phyloP scores from a whole-genome alignment of 1,140 invertebrate species.

The Eurosta solidaginis region DNA sequence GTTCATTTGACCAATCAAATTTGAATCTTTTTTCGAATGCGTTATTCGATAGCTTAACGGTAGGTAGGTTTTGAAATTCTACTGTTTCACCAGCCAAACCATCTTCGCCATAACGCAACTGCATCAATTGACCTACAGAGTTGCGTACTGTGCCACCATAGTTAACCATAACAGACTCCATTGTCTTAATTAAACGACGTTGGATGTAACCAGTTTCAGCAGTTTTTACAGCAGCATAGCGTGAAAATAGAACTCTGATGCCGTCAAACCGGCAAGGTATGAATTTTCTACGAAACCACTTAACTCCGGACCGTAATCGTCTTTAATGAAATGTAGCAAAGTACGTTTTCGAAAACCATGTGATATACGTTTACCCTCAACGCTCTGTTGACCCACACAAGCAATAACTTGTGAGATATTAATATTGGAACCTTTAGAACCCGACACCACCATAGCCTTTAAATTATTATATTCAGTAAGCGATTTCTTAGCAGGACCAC shows the following conservation, averaged over 20 bases:
- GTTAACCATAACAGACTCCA: slow-evolving; percentile 99
- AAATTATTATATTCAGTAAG: slow-evolving; percentile 99
- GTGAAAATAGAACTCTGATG: slow-evolving; percentile 99
- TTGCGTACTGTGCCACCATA: slow-evolving; percentile 97
- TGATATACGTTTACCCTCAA: slow-evolving; percentile 99
- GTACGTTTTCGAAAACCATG: slow-evolving; percentile 99
- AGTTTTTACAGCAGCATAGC: slow-evolving; percentile 99
- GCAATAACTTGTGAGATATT: slow-evolving; percentile 99
- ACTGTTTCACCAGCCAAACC: slow-evolving; percentile 94
- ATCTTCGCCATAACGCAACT: slow-evolving; percentile 97
- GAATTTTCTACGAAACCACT: slow-evolving; percentile 99
- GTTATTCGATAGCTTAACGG: slow-evolving; percentile 93
- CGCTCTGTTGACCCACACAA: slow-evolving; percentile 99
- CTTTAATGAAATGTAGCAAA: slow-evolving; percentile 99
- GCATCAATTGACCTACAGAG: slow-evolving; percentile 94
- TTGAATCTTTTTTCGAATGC: slow-evolving; percentile 95
- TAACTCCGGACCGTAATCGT: slow-evolving; percentile 99
- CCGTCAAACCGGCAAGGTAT: slow-evolving; percentile 97
- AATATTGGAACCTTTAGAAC: slow-evolving; percentile 99
- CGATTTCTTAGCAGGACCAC: slow-evolving; percentile 98
- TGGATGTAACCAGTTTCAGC: slow-evolving; percentile 99
- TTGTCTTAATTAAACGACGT: slow-evolving; percentile 99
- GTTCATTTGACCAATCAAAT: slow-evolving; percentile 95
- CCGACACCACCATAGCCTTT: slow-evolving; percentile 99
- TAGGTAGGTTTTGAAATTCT: slow-evolving; percentile 94